Base-by-base conservation (phyloP, 2,888 invertebrate genomes). In the Amiota minor region DNA sequence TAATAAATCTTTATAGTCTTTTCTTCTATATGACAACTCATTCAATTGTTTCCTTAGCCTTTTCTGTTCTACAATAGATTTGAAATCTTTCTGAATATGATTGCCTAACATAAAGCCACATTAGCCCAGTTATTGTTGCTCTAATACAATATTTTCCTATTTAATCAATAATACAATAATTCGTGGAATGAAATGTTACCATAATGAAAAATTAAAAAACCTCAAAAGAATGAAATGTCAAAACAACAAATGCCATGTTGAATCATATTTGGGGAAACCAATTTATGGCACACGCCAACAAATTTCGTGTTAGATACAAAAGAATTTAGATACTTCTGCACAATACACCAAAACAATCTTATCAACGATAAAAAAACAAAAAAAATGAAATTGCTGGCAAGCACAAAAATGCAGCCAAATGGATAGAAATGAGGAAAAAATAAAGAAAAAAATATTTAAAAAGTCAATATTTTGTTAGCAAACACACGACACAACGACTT, bases 381-480 rank as follows among this genome's bases (percentile, higher is more conserved):
- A 35, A 64, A 65, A 6, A 18, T 62, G 45, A 35, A 62, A 35
- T n/a, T 14, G 14, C 6, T 62, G 45, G 23, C 62, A 53, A 59
- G 11, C 59, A 59, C 20, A 59, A 9, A 59, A 59, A 59, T 59
- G 59, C 20, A 59, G 59, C 20, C 59, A 20, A 35, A 35, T 35
- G 35, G 35, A 35, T 35, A 35, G 6, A 35, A 35, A 35, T 35
- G 35, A 35, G 35, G 35, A 35, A 35, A 35, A 35, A 35, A 14
- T 18, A 2, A 45, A 6, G 23, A 53, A 53, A 35, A 49, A 68
- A 78, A 79, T 84, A 83, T 84, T 80, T 81, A 82, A 20, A 81
- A 82, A 83, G 82, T 82, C 83, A 84, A 84, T 84, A 84, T 82
- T 84, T 77, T 77, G 78, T 72, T 65, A 67, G 76, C 83, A 77